These are phyloP conservation scores for Varroa destructor DNA, from an alignment of 1,140 invertebrate species.

Conservation along the genomic window DNA sequence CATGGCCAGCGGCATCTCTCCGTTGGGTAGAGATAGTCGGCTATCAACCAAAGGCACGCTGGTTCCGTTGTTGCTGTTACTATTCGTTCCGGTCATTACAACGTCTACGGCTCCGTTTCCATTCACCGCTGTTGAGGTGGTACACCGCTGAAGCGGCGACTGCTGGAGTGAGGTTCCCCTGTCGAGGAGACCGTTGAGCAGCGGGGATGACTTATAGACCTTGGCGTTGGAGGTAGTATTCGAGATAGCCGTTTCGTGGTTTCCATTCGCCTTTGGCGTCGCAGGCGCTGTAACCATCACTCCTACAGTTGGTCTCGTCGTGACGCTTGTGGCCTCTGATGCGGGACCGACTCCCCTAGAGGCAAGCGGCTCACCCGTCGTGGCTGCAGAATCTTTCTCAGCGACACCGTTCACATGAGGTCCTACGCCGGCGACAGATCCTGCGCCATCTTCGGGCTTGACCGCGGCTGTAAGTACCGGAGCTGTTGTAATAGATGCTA, in stretches of 20 bases:
- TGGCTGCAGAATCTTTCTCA: conserved; percentile 30
- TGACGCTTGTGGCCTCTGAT: not conserved
- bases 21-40: not conserved
- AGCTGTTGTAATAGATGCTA: conserved; percentile 33
- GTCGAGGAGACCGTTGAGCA: conserved; percentile 37
- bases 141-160: too few species aligned
- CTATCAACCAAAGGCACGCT: too few species aligned
- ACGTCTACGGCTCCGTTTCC: not conserved
- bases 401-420: conserved; percentile 38
- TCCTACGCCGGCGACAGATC: conserved; percentile 33
- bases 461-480: conserved; percentile 40
- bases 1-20: not conserved
- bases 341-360: not conserved
- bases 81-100: too few species aligned
- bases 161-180: conserved; percentile 30
- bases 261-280: conserved; percentile 7
- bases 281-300: conserved; percentile 31
- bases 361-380: not conserved
- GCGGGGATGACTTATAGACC: conserved; percentile 34
- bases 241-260: conserved; percentile 28
- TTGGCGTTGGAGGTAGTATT: conserved; percentile 27
- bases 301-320: not conserved
- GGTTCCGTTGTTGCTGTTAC: too few species aligned
- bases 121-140: not conserved
- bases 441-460: conserved; percentile 28